Percentiles rank a stretch among this genome's conserved stretches.
These are phyloP conservation scores for Callochromis pleurospilus DNA, from an alignment of 2,113 vertebrate genomes.

Conservation along the genomic window DNA sequence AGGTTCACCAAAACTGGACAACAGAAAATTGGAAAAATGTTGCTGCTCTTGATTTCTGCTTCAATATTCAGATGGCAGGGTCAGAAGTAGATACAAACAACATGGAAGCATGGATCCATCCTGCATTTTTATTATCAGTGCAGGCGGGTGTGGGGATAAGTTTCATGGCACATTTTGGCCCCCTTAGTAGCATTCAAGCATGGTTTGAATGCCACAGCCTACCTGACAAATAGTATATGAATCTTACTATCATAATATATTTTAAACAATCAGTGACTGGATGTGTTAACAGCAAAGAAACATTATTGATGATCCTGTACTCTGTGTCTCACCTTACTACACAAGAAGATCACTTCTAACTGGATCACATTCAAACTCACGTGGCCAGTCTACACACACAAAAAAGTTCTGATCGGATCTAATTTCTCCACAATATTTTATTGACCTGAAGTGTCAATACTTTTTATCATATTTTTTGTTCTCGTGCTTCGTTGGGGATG, in stretches of 20 bases:
- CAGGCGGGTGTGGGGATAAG: background rate
- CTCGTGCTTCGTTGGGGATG: fast-evolving
- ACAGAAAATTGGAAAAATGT: background rate
- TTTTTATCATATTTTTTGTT: background rate
- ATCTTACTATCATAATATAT: background rate
- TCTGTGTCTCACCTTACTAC: background rate
- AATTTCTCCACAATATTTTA: background rate
- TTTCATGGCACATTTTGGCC: background rate
- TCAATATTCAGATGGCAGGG: background rate
- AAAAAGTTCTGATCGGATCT: background rate
- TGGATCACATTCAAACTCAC: background rate
- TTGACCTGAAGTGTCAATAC: background rate
- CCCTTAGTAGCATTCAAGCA: background rate
- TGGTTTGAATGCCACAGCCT: background rate
- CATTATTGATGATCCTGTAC: background rate
- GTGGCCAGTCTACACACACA: background rate
- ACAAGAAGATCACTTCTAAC: background rate
- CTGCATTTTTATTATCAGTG: background rate
- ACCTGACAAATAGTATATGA: background rate
- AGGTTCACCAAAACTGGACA: background rate
- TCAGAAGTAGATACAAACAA: background rate
- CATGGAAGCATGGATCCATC: background rate
- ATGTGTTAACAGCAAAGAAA: background rate
- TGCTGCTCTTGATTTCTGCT: background rate
- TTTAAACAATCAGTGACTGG: background rate